These are phyloP conservation scores for Zootoca vivipara DNA, from an alignment of 2,113 vertebrate genomes.

Conservation along the genomic window DNA sequence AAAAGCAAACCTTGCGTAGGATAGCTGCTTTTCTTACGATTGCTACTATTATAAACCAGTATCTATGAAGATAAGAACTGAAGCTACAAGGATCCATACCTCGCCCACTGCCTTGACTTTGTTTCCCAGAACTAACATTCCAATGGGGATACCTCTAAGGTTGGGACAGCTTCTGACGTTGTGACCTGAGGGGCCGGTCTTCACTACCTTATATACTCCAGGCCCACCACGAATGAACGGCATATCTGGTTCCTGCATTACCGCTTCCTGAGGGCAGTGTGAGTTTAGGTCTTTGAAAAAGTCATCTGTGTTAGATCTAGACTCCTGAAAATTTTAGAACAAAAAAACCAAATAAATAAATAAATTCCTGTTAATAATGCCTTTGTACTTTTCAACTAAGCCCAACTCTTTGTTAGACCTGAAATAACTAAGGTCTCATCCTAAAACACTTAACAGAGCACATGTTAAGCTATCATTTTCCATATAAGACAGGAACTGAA, in stretches of 20 bases:
- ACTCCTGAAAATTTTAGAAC: constrained; percentile 90
- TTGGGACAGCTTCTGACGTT: constrained; percentile 99
- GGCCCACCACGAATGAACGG: constrained; percentile 94
- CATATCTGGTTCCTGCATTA: constrained; percentile 85
- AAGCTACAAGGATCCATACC: constrained; percentile 97
- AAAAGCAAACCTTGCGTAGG: constrained; percentile 73
- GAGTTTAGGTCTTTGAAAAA: constrained; percentile 94
- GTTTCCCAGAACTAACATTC: constrained; percentile 99
- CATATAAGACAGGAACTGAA: neutral
- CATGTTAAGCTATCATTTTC: neutral
- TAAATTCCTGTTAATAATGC: constrained; percentile 59
- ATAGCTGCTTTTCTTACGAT: constrained; percentile 68
- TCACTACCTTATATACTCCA: constrained; percentile 99
- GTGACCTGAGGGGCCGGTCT: constrained; percentile 99
- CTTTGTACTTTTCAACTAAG: constrained; percentile 24
- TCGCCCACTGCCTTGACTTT: constrained; percentile 99
- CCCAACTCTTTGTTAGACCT: constrained; percentile 20
- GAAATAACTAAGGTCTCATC: constrained; percentile 21
- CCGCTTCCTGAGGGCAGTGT: constrained; percentile 90
- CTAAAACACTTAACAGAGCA: neutral
- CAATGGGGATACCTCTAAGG: constrained; percentile 99
- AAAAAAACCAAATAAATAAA: constrained; percentile 54
- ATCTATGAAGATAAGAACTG: constrained; percentile 85
- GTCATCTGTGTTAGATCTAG: constrained; percentile 91
- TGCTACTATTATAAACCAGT: constrained; percentile 75